Conservation (phyloP, 2,888 invertebrate species). For the Phytoseiulus persimilis region DNA sequence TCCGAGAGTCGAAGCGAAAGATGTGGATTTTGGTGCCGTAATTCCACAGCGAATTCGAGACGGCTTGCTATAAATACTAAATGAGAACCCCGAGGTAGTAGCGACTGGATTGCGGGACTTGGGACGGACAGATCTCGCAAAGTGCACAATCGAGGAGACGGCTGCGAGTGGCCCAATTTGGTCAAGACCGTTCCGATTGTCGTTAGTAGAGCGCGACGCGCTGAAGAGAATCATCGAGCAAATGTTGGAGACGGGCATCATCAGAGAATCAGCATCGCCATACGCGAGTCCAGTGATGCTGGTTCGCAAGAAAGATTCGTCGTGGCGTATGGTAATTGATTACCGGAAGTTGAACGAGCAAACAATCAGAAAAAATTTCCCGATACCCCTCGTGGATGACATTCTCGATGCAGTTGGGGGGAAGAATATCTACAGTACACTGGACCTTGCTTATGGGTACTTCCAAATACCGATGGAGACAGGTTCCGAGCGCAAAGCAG, state of each 20-base stretch:
- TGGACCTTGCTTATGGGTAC: not conserved
- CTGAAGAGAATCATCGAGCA: not conserved
- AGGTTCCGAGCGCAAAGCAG: not conserved
- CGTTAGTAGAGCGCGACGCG: not conserved
- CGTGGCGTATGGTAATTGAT: not conserved
- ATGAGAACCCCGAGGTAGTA: not conserved
- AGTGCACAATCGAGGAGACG: not conserved
- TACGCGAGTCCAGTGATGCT: constrained; percentile 12
- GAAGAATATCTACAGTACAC: not conserved
- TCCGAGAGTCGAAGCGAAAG: not conserved
- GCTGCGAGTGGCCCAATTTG: not conserved
- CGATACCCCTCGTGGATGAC: not conserved
- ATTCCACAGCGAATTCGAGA: not conserved
- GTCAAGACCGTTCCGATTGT: not conserved
- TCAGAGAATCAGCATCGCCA: not conserved
- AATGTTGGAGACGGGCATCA: not conserved
- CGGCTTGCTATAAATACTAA: not conserved
- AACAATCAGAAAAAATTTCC: not conserved
- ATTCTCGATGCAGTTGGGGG: not conserved
- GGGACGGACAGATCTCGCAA: not conserved
- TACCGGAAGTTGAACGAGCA: not conserved
- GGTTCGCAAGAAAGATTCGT: not conserved
- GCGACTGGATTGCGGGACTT: not conserved
- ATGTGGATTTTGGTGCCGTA: not conserved
- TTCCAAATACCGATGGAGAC: not conserved